Evolutionary conservation across 2,797 vertebrate genomes (phyloP).

Genomic region (Nothura maculosa): DNA sequence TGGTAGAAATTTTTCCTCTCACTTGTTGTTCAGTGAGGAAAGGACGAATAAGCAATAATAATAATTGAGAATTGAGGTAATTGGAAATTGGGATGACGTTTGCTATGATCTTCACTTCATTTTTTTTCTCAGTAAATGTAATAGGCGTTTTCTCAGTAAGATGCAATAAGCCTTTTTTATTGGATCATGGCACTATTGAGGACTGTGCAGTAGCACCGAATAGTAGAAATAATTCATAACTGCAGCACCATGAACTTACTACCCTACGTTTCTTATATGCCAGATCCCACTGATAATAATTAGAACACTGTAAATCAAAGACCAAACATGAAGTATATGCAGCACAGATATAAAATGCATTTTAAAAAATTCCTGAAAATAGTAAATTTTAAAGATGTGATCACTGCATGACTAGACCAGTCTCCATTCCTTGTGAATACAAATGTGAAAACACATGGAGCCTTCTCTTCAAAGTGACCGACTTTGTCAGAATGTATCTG

Average conservation of each 20-base stretch:
- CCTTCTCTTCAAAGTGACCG: background rate
- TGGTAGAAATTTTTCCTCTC: slow-evolving; percentile 3
- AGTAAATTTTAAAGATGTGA: background rate
- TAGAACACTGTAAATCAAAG: slow-evolving; percentile 10
- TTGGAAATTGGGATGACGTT: background rate
- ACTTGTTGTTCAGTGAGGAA: background rate
- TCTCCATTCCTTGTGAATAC: background rate
- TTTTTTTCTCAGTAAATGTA: background rate
- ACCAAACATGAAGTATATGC: background rate
- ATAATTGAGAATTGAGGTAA: background rate
- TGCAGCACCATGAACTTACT: background rate
- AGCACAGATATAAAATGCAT: background rate
- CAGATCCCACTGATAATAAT: background rate
- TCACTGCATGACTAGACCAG: background rate
- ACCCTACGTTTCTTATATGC: background rate
- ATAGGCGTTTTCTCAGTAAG: background rate
- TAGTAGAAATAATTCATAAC: background rate
- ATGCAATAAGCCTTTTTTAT: background rate
- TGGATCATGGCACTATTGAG: background rate
- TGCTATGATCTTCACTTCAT: background rate
- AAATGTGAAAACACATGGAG: background rate
- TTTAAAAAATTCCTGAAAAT: background rate
- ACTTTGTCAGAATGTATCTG: background rate
- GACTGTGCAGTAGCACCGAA: background rate
- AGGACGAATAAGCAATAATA: background rate